Base-by-base conservation (phyloP, 64 coral and sea anemone species). In the Stichodactyla mertensii region DNA sequence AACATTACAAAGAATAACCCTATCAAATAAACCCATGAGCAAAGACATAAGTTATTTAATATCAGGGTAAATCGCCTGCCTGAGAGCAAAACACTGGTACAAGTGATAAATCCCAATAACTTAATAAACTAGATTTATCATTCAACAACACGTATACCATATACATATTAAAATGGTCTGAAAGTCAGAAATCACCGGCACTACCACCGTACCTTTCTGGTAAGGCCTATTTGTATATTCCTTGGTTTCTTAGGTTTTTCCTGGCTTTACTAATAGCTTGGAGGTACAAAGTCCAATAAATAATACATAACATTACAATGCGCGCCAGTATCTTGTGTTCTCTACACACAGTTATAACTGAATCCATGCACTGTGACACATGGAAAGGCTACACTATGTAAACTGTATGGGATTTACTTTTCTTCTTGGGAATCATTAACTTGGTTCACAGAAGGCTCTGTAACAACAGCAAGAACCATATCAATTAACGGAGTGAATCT, bases 41-140 rank as follows among this genome's bases (percentile, higher is more conserved):
- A 64, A 64, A 16, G 61, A 61, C 0, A 66, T n/a, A 66, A 66
- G 62, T n/a, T 9, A 66, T n/a, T 16, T 61, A 61, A 61, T 16
- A 45, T 16, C 60, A 62, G 60, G 62, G 12, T 6, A 66, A 20
- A 66, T 6, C 8, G 9, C 36, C 36, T 2, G 36, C 36, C 36
- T 45, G 36, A 45, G 36, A 45, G 36, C 20, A n/a, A 4, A 18
- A 66, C 62, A 66, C 62, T 66, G 9, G 5, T 18, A 66, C 62
- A 6, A 66, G 6, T n/a, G 62, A 66, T 2, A 66, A 66, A 66
- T n/a, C 62, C 62, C 22, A 66, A 66, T 66, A n/a, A 66, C 19
- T 66, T 66, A 66, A 66, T 66, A 66, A 31, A 66, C 62, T 66
- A 9, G 62, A 66, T 66, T 66, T 66, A 66, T 66, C 62, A n/a